Conservation (phyloP, 1,140 invertebrate genomes). For the Macrocentrus cingulum region DNA sequence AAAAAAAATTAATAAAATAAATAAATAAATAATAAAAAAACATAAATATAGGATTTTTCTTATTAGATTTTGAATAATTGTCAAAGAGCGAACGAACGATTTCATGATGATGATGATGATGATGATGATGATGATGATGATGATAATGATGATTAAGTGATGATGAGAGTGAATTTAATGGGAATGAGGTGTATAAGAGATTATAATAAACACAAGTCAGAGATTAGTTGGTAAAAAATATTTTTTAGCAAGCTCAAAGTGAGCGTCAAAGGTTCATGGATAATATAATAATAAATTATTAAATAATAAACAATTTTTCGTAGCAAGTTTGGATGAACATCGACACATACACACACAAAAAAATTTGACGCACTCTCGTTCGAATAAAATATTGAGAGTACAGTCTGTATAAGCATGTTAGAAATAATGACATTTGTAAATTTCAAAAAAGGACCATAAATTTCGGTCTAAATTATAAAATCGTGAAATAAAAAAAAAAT, state of each 20-base stretch:
- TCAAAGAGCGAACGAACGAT: not conserved
- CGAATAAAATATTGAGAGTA: not conserved
- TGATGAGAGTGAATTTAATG: constrained; percentile 16
- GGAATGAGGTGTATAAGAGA: not conserved
- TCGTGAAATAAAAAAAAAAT: not conserved
- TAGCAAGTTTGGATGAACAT: constrained; percentile 4
- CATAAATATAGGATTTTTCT: not conserved
- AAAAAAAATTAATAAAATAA: not conserved
- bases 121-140: constrained; percentile 6
- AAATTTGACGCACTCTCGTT: too few relatives aligned
- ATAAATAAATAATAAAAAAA: constrained; percentile 3
- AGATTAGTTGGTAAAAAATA: constrained; percentile 7
- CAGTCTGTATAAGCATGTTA: not conserved
- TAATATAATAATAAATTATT: not conserved
- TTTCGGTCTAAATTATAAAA: not conserved
- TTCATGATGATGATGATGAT: not conserved
- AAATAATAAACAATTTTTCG: constrained; percentile 5
- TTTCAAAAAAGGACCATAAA: constrained; percentile 1
- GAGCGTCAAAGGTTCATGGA: constrained; percentile 5
- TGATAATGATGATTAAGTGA: constrained; percentile 4
- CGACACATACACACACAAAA: not conserved
- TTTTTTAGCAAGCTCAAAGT: constrained; percentile 8
- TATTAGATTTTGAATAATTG: constrained; percentile 4
- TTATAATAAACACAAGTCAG: not conserved
- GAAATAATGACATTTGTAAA: not conserved